A percentile compares a stretch with the other conserved stretches of the same genome.
Conservation (phyloP, 2,888 invertebrate species). For the Drosophila mimetica region DNA sequence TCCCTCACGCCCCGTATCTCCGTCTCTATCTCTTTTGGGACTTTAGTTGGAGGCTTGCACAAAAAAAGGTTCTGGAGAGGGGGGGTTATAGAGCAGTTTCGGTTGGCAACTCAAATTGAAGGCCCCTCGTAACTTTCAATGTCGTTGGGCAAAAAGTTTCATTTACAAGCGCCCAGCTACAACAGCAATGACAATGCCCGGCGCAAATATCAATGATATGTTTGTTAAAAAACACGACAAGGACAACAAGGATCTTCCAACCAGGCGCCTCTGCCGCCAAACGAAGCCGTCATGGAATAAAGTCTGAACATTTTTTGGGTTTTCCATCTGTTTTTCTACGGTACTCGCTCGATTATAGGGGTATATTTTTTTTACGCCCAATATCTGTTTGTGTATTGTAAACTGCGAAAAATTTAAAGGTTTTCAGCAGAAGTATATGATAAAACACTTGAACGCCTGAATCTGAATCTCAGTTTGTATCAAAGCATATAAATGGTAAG, state of each 20-base stretch:
- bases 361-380: not conserved
- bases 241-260: conserved; percentile 45
- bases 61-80: not conserved
- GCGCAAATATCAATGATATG: conserved; percentile 77
- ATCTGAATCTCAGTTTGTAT: not conserved
- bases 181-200: conserved; percentile 52
- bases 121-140: conserved; percentile 66
- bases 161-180: conserved; percentile 57
- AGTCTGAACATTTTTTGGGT: conserved; percentile 31
- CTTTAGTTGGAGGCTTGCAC: not conserved
- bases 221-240: conserved; percentile 74
- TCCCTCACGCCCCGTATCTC: not conserved
- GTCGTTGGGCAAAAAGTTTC: conserved; percentile 66
- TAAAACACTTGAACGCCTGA: too few relatives aligned
- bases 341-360: not conserved
- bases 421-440: too few relatives aligned
- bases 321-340: conserved; percentile 16
- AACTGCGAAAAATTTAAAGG: not conserved
- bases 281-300: conserved; percentile 15
- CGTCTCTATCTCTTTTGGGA: not conserved
- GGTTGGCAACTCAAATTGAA: conserved; percentile 49
- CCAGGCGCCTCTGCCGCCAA: conserved; percentile 21
- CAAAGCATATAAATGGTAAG: not conserved
- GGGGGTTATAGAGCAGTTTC: conserved; percentile 14
- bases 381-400: not conserved